A percentile compares a stretch with the other conserved stretches of the same genome.
Conservation (phyloP, 2,888 invertebrate species). For the Drosophila tanythrix region DNA sequence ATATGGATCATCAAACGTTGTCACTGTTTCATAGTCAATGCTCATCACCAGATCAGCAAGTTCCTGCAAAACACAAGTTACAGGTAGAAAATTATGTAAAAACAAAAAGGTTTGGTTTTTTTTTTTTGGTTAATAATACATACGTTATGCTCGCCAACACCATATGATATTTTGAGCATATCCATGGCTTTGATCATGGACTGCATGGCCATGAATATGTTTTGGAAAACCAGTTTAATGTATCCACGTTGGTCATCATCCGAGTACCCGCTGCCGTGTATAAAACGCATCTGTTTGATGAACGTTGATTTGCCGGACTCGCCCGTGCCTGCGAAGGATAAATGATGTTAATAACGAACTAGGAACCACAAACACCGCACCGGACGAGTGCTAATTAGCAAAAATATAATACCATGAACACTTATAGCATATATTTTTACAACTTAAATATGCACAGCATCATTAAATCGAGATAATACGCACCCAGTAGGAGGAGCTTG, state of each 20-base stretch:
- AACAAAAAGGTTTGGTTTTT: neutral
- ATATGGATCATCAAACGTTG: slow-evolving; percentile 98
- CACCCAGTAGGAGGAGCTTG: slow-evolving; percentile 98
- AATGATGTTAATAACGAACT: slow-evolving; percentile 16
- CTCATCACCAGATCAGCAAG: slow-evolving; percentile 97
- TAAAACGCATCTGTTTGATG: slow-evolving; percentile 99
- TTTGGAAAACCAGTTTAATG: slow-evolving; percentile 99
- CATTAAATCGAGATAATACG: slow-evolving; percentile 83
- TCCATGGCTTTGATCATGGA: slow-evolving; percentile 99
- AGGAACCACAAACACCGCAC: slow-evolving; percentile 5
- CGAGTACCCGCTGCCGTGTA: slow-evolving; percentile 99
- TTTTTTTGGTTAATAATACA: slow-evolving; percentile 84
- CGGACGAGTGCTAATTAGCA: slow-evolving; percentile 29
- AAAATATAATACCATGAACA: slow-evolving; percentile 42
- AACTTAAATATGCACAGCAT: slow-evolving; percentile 7
- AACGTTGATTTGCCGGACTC: slow-evolving; percentile 99
- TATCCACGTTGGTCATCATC: slow-evolving; percentile 99
- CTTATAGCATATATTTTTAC: neutral
- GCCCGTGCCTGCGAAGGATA: slow-evolving; percentile 88
- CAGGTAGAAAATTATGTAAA: neutral
- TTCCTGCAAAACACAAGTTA: slow-evolving; percentile 88
- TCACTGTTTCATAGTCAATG: slow-evolving; percentile 99
- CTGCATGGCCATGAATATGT: slow-evolving; percentile 99
- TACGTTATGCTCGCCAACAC: slow-evolving; percentile 95
- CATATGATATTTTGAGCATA: slow-evolving; percentile 98